A percentile compares a stretch with the other conserved stretches of the same genome.
phyloP scores from a whole-genome alignment of 1,140 invertebrate genomes.

The Heliconius eleuchia region DNA sequence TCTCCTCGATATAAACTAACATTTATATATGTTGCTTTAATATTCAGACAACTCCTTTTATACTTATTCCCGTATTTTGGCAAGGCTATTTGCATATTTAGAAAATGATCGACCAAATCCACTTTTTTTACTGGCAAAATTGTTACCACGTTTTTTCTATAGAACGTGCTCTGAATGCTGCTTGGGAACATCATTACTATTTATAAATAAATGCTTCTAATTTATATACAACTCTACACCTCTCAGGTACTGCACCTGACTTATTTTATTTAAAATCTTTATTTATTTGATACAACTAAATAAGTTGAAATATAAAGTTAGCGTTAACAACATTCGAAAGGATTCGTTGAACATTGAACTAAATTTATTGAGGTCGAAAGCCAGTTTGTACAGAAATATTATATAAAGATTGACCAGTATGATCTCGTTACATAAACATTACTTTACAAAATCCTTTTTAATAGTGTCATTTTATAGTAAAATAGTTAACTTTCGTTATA shows the following conservation, averaged over 20 bases:
- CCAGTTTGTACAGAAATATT: neutral
- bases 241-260: no score
- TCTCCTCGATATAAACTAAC: constrained; percentile 4
- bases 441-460: neutral
- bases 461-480: neutral
- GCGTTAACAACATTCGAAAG: neutral
- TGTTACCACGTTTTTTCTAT: constrained; percentile 4
- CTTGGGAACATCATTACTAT: constrained; percentile 7
- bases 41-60: constrained; percentile 32
- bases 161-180: constrained; percentile 9
- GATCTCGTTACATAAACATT: neutral
- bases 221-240: neutral
- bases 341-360: constrained; percentile 1
- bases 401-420: neutral
- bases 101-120: constrained; percentile 20
- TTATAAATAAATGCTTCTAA: neutral
- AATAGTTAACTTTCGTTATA: no score
- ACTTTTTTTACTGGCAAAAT: constrained; percentile 17
- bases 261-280: neutral
- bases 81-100: constrained; percentile 24
- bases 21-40: constrained; percentile 16
- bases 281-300: neutral
- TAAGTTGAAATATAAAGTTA: neutral
- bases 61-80: constrained; percentile 29
- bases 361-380: neutral